A percentile compares a stretch with the other conserved stretches of the same genome.
Evolutionary conservation across 1,140 invertebrate genomes (phyloP).

Genomic region (Cylas formicarius): DNA sequence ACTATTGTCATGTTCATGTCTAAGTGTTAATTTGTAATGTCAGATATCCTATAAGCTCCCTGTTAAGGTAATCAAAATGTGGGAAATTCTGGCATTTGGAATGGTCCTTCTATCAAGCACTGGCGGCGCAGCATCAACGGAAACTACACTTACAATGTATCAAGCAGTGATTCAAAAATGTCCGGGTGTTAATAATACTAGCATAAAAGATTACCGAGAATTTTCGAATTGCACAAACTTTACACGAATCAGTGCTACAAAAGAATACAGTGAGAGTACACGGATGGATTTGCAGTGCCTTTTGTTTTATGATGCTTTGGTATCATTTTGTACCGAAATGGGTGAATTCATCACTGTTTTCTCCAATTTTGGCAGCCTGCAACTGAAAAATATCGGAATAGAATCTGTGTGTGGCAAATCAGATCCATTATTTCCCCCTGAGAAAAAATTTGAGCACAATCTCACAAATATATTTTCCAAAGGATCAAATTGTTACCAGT

Average conservation of each 20-base stretch:
- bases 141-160: constrained; percentile 27
- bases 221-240: constrained; percentile 13
- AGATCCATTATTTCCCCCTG: too few relatives aligned
- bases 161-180: constrained; percentile 10
- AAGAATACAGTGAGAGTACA: not conserved
- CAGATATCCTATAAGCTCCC: too few relatives aligned
- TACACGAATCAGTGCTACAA: constrained; percentile 3
- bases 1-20: too few relatives aligned
- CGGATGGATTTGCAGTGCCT: constrained; percentile 5
- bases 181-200: constrained; percentile 6
- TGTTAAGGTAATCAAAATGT: too few relatives aligned
- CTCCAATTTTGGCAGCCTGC: constrained; percentile 4
- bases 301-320: constrained; percentile 10
- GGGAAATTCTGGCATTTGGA: too few relatives aligned
- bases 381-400: not conserved
- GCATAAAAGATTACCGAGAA: constrained; percentile 2
- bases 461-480: constrained; percentile 2
- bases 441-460: too few relatives aligned
- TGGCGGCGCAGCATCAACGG: constrained; percentile 37
- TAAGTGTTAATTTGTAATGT: too few relatives aligned
- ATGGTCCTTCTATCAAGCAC: too few relatives aligned
- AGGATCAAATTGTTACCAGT: too few relatives aligned
- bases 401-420: not conserved
- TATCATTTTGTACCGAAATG: constrained; percentile 10
- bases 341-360: not conserved